Percentiles rank a stretch among this genome's conserved stretches.
These are phyloP conservation scores for Phoxinus dragarum DNA, from an alignment of 2,797 vertebrate genomes.

Conservation along the genomic window DNA sequence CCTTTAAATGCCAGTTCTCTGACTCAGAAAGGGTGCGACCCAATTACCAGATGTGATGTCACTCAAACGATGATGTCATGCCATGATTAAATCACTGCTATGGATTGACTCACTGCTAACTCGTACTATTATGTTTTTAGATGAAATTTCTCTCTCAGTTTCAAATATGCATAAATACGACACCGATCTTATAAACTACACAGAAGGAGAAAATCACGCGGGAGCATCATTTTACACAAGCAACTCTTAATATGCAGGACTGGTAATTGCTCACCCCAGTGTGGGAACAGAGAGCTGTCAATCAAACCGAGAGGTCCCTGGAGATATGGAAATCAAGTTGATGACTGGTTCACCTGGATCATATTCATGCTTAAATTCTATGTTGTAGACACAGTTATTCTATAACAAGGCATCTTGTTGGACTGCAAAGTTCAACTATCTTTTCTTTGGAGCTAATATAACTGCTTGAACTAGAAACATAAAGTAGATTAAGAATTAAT, in stretches of 20 bases:
- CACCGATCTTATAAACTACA: background rate
- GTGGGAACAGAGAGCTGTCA: conserved; percentile 82
- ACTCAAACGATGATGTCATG: conserved; percentile 27
- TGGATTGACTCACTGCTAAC: background rate
- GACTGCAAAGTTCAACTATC: conserved; percentile 14
- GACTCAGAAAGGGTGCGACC: conserved; percentile 25
- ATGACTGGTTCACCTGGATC: conserved; percentile 68
- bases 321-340: conserved; percentile 82
- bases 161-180: conserved; percentile 16
- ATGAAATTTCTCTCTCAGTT: background rate
- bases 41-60: conserved; percentile 33
- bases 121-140: conserved; percentile 4
- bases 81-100: conserved; percentile 3
- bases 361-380: conserved; percentile 54
- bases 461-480: conserved; percentile 4
- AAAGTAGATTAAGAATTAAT: background rate
- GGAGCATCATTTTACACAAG: conserved; percentile 97
- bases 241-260: conserved; percentile 93
- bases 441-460: conserved; percentile 10
- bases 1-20: conserved; percentile 18
- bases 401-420: conserved; percentile 26
- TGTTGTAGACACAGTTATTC: conserved; percentile 34
- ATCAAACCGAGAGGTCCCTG: conserved; percentile 75
- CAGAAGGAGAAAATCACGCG: conserved; percentile 69
- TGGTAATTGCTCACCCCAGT: conserved; percentile 95